Base-by-base conservation (phyloP, 37 sponge, comb jelly and placozoan genomes). In the Theonella swinhoei region DNA sequence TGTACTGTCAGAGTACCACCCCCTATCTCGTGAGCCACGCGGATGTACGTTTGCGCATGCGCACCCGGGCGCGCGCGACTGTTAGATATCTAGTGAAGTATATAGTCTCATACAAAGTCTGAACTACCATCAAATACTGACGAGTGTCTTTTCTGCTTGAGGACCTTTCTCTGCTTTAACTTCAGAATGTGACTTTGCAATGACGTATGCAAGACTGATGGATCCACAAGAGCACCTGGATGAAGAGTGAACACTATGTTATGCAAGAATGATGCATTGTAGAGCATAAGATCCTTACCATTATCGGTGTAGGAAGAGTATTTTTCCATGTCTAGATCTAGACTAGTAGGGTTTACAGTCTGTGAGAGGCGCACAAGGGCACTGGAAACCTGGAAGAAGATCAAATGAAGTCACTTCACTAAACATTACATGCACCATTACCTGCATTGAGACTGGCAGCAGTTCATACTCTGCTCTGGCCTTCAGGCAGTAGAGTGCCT, bases 391-490 rank as follows among this genome's bases (percentile, higher is more conserved):
- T 85, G 78, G 7, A 33, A 1, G 2, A 41, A 0, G 70, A 63
- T 11, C 63, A 30, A 60, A n/a, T 54, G 17, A n/a, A 29, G 34
- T 38, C 8, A 36, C 34, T 72, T 11, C 40, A 37, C 39, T 72
- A 72, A 36, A 38, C 34, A n/a, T n/a, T 9, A 5, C 76, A 76
- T 76, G 59, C 34, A 23, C 62, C 2, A n/a, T n/a, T n/a, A 89
- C 89, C 89, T 89, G 89, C 20, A 89, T 71, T 33, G 89, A 39
- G 20, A 33, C 40, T 28, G 80, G 71, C 26, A 89, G 79, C 38
- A 84, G 39, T 34, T 89, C 89, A 89, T 89, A 89, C 28, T 83
- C 79, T 38, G 89, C 84, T 74, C 89, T 62, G 29, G 78, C 19
- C 36, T 79, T 89, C 1, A 89, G 60, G 22, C 79, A 78, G 3